A percentile compares a stretch with the other conserved stretches of the same genome.
Conservation (phyloP, 2,113 vertebrate genomes). For the Cyphomyrus discorhynchus region DNA sequence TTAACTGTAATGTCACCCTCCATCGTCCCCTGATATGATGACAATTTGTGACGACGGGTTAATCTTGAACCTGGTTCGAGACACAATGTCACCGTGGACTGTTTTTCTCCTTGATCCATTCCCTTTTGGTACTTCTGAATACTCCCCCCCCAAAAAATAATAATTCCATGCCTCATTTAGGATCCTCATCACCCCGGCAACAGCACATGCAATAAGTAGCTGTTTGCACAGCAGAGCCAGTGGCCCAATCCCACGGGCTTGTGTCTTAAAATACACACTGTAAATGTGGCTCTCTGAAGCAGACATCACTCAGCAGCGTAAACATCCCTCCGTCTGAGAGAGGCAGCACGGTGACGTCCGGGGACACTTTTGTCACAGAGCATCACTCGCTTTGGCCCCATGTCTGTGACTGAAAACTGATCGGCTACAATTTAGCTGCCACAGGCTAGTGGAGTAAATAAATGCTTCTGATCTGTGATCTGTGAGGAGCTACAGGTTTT, state of each 20-base stretch:
- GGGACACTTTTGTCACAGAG: background rate
- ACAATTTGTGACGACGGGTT: background rate
- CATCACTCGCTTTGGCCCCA: background rate
- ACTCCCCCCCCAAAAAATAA: background rate
- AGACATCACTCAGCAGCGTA: background rate
- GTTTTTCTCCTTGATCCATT: background rate
- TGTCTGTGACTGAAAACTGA: background rate
- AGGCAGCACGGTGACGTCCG: background rate
- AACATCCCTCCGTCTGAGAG: background rate
- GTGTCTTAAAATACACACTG: constrained; percentile 4
- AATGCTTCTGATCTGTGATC: background rate
- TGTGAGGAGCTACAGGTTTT: background rate
- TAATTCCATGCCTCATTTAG: background rate
- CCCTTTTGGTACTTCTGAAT: background rate
- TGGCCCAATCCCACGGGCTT: background rate
- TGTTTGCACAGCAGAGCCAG: background rate
- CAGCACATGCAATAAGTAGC: constrained; percentile 1
- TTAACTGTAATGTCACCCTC: background rate
- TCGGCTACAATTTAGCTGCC: background rate
- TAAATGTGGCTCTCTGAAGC: background rate
- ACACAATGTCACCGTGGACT: background rate
- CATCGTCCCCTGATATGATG: background rate
- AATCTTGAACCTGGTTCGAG: background rate
- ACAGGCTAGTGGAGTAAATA: background rate
- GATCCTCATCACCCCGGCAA: background rate